Base-by-base conservation (phyloP, 2,113 vertebrate genomes). In the Labeo rohita region DNA sequence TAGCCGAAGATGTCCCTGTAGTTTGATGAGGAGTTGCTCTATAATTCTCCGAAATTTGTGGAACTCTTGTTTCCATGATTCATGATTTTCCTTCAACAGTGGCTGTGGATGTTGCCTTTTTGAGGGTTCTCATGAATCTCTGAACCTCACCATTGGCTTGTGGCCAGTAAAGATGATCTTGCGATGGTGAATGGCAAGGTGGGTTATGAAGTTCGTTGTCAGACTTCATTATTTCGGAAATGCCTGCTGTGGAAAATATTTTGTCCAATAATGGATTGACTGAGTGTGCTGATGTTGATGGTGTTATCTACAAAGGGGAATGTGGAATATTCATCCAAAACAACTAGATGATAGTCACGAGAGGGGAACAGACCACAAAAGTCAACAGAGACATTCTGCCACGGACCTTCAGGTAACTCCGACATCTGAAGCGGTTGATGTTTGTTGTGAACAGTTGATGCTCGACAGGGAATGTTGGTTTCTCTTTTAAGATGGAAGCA, bases 401-500 rank as follows among this genome's bases (percentile, higher is more conserved):
- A 54, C 16, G 23, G 75, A 54, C 75, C 75, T 34, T 78, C 23
- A 34, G 23, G 23, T 54, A 54, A 12, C 28, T 54, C 50, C 15
- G 6, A 77, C 75, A 36, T 77, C 23, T 77, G 49, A 5, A 77
- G 52, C 11, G 5, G 49, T 52, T 13, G 21, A 34, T 77, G 23
- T 50, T 54, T 54, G 3, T 3, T 36, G 6, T 49, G 12, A 1
- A 28, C 6, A 34, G 45, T 54, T 28, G 28, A 28, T 28, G 50
- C n/a, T 54, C 36, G 49, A 34, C 49, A 56, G n/a, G 50, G 13
- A 34, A 54, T 54, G 13, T 79, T 36, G 3, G 77, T 79, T 79
- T 56, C 77, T 79, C 34, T 79, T n/a, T 79, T 34, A 39, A 54
- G 34, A 18, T 79, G 6, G 39, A 79, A 59, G 28, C 61, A 79